phyloP scores from a whole-genome alignment of 2,113 vertebrate species.

The Benitochromis conjunctus region DNA sequence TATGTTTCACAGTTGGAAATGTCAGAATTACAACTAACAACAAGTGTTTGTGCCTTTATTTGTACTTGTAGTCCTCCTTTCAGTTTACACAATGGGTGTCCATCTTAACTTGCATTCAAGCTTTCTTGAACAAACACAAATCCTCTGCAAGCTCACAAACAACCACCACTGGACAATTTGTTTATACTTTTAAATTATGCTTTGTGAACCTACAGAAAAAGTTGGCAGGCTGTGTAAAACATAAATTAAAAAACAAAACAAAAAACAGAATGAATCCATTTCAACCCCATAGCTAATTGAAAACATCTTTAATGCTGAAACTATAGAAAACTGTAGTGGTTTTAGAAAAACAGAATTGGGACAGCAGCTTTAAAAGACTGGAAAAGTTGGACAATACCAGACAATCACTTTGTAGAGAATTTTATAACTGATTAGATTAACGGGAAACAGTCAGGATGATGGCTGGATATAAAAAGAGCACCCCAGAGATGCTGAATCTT shows the following conservation, averaged over 20 bases:
- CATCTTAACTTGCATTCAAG: not conserved
- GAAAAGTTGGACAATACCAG: not conserved
- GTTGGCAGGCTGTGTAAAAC: not conserved
- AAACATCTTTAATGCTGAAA: not conserved
- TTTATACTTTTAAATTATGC: not conserved
- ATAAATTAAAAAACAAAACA: not conserved
- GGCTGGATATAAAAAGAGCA: not conserved
- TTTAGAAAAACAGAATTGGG: not conserved
- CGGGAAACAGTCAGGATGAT: not conserved
- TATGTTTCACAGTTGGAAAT: not conserved
- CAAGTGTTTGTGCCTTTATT: conserved; percentile 1
- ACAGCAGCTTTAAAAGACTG: not conserved
- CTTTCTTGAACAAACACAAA: not conserved
- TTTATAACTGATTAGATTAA: not conserved
- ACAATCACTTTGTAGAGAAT: not conserved
- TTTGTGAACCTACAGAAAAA: not conserved
- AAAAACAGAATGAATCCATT: not conserved
- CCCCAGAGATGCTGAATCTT: not conserved
- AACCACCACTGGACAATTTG: not conserved
- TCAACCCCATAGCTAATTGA: not conserved
- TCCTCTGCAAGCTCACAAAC: not conserved
- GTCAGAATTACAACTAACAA: not conserved
- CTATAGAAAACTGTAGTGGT: not conserved
- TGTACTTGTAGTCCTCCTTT: not conserved
- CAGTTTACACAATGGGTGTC: not conserved